phyloP scores from a whole-genome alignment of 2,113 vertebrate genomes.

The Aphyosemion australe region DNA sequence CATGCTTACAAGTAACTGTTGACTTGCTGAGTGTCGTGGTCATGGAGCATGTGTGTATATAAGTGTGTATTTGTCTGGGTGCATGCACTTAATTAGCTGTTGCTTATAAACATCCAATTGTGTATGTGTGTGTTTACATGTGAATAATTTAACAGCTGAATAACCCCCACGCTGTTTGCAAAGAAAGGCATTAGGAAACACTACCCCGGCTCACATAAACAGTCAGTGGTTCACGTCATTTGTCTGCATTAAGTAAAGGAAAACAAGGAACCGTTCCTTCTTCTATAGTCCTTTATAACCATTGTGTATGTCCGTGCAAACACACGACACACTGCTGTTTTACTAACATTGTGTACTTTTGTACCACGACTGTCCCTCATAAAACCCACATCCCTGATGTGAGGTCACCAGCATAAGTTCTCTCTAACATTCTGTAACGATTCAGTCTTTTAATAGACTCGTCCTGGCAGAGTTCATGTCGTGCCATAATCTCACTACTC shows the following conservation, averaged over 20 bases:
- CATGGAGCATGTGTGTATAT: slow-evolving; percentile 1
- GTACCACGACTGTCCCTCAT: slow-evolving; percentile 16
- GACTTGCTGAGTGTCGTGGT: not conserved
- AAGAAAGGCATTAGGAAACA: slow-evolving; percentile 25
- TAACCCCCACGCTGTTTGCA: slow-evolving; percentile 32
- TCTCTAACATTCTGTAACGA: slow-evolving; percentile 40
- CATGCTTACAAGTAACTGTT: slow-evolving; percentile 11
- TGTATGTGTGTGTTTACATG: slow-evolving; percentile 29
- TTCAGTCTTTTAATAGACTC: slow-evolving; percentile 5
- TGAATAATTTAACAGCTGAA: slow-evolving; percentile 53
- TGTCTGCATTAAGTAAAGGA: slow-evolving; percentile 18
- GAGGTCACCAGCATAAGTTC: slow-evolving; percentile 36
- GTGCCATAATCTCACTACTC: slow-evolving; percentile 1
- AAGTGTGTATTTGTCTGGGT: slow-evolving; percentile 3
- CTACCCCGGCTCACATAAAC: slow-evolving; percentile 14
- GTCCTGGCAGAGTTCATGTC: slow-evolving; percentile 17
- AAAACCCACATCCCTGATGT: slow-evolving; percentile 1
- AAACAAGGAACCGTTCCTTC: slow-evolving; percentile 47
- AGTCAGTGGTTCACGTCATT: slow-evolving; percentile 7
- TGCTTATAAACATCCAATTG: not conserved
- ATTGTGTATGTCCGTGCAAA: slow-evolving; percentile 1
- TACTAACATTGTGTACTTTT: slow-evolving; percentile 2
- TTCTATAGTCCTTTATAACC: not conserved
- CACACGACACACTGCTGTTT: no score
- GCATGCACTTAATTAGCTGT: slow-evolving; percentile 16